These are phyloP conservation scores for Vicugna pacos DNA, from an alignment of 2,113 vertebrate species.

Conservation along the genomic window DNA sequence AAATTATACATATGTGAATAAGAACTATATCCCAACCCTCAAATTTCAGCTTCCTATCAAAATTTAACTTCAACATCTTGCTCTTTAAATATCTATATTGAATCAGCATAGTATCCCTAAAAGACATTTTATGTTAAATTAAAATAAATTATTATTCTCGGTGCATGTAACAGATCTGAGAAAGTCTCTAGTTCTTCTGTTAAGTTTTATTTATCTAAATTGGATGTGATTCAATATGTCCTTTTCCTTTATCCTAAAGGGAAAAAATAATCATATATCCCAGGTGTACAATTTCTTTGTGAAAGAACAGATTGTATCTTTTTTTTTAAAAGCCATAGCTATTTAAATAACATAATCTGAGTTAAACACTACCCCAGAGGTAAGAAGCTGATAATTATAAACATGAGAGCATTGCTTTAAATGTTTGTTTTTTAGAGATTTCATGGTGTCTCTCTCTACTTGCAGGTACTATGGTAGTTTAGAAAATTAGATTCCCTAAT, in stretches of 20 bases:
- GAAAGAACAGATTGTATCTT: constrained; percentile 70
- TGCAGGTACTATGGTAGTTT: constrained; percentile 15
- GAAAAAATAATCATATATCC: constrained; percentile 66
- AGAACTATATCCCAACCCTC: constrained; percentile 4
- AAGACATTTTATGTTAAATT: constrained; percentile 54
- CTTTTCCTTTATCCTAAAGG: constrained; percentile 70
- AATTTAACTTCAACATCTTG: constrained; percentile 56
- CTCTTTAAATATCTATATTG: constrained; percentile 59
- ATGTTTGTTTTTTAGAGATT: constrained; percentile 67
- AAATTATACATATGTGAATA: constrained; percentile 26
- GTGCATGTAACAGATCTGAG: constrained; percentile 3
- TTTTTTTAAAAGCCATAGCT: constrained; percentile 70
- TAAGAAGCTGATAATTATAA: constrained; percentile 71
- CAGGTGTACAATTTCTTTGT: constrained; percentile 63
- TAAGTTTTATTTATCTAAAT: constrained; percentile 77
- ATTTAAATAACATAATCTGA: constrained; percentile 84
- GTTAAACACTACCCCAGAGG: constrained; percentile 74
- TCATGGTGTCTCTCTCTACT: constrained; percentile 4
- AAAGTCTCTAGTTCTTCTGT: constrained; percentile 56
- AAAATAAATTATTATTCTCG: constrained; percentile 55
- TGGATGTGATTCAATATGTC: constrained; percentile 73
- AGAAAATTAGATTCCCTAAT: neutral
- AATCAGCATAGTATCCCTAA: constrained; percentile 29
- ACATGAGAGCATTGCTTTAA: constrained; percentile 71
- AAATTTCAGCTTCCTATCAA: constrained; percentile 28